Conservation (phyloP, 1,140 invertebrate species). For the Cydia strobilella region DNA sequence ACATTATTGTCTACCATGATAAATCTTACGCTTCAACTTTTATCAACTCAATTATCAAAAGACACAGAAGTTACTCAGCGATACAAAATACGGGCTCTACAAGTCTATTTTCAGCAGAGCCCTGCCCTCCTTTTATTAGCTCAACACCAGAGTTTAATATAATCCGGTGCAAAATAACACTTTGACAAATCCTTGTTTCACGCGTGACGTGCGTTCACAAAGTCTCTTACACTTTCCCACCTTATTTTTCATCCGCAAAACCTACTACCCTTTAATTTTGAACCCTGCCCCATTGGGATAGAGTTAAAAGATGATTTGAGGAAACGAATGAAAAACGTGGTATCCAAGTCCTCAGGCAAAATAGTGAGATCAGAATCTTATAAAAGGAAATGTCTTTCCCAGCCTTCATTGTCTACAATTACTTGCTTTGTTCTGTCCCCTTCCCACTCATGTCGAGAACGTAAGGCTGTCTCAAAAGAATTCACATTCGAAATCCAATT, state of each 20-base stretch:
- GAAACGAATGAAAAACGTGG: slow-evolving; percentile 39
- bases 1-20: not conserved
- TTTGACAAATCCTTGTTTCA: slow-evolving; percentile 74
- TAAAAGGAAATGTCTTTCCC: slow-evolving; percentile 75
- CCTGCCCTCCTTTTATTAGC: not conserved
- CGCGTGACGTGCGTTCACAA: slow-evolving; percentile 68
- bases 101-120: not conserved
- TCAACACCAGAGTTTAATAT: slow-evolving; percentile 40
- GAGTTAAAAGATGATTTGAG: not conserved
- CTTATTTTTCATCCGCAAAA: slow-evolving; percentile 30
- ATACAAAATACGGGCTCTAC: slow-evolving; percentile 21
- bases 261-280: not conserved
- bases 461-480: slow-evolving; percentile 41
- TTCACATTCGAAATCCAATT: slow-evolving; percentile 54
- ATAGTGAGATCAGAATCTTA: slow-evolving; percentile 72
- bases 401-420: slow-evolving; percentile 76
- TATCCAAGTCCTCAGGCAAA: slow-evolving; percentile 61
- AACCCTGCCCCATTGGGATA: slow-evolving; percentile 25
- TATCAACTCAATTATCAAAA: slow-evolving; percentile 28
- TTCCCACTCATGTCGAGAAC: slow-evolving; percentile 35
- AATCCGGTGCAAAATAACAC: slow-evolving; percentile 58
- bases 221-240: slow-evolving; percentile 59
- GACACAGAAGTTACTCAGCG: slow-evolving; percentile 26
- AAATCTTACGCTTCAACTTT: not conserved
- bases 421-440: slow-evolving; percentile 62